Conservation (phyloP, 2,113 vertebrate genomes). For the Tilapia sparmanii region DNA sequence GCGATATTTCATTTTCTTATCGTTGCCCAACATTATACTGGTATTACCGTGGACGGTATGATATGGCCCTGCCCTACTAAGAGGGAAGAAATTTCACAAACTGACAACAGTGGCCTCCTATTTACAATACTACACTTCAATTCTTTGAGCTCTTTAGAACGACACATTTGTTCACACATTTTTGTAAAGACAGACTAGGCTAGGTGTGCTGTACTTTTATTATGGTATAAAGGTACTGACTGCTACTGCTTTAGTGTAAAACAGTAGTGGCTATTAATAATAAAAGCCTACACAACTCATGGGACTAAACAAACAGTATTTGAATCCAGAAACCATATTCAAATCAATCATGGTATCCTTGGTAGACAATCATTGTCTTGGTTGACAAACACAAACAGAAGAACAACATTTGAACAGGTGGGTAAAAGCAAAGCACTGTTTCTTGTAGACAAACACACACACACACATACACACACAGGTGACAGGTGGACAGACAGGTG, state of each 20-base stretch:
- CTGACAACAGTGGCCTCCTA: background rate
- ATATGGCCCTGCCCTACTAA: background rate
- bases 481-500: conserved; percentile 56
- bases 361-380: background rate
- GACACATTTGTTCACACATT: background rate
- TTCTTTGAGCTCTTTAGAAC: background rate
- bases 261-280: background rate
- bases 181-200: background rate
- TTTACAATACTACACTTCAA: background rate
- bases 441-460: background rate
- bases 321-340: conserved; percentile 22
- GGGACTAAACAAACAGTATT: background rate
- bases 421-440: conserved; percentile 10
- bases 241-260: background rate
- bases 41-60: background rate
- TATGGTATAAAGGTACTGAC: background rate
- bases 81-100: background rate
- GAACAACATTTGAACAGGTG: conserved; percentile 58
- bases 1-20: background rate
- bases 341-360: background rate
- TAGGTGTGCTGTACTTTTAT: background rate
- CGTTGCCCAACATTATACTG: background rate
- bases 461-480: conserved; percentile 1
- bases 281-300: background rate
- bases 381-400: conserved; percentile 7